Evolutionary conservation across 2,113 vertebrate species (phyloP).

Genomic region (Plectropomus leopardus): DNA sequence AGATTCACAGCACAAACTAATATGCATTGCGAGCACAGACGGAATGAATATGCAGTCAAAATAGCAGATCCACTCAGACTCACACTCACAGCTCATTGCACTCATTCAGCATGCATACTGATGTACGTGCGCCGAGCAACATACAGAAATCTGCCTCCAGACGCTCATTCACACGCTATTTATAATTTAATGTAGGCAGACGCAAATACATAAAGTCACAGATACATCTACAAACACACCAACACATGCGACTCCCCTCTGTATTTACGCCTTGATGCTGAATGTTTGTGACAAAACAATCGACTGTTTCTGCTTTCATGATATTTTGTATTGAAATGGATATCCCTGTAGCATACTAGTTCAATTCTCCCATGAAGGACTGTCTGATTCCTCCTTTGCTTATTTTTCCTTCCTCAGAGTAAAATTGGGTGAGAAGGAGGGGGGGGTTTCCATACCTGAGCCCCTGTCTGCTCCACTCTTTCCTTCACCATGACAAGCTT

Average conservation of each 20-base stretch:
- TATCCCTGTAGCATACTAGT: conserved; percentile 66
- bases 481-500: conserved; percentile 56
- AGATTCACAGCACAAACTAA: conserved; percentile 44
- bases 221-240: conserved; percentile 56
- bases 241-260: conserved; percentile 54
- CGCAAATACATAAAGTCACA: conserved; percentile 51
- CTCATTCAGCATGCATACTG: conserved; percentile 74
- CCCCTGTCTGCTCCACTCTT: conserved; percentile 51
- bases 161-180: conserved; percentile 76
- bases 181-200: conserved; percentile 76
- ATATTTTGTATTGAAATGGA: conserved; percentile 72
- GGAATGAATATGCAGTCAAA: conserved; percentile 71
- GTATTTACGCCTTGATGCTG: conserved; percentile 65
- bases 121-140: conserved; percentile 62
- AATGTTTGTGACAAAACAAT: conserved; percentile 79
- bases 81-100: conserved; percentile 75
- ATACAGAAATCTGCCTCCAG: conserved; percentile 74
- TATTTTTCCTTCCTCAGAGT: conserved; percentile 39
- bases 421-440: conserved; percentile 33
- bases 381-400: conserved; percentile 54
- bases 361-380: conserved; percentile 57
- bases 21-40: conserved; percentile 49
- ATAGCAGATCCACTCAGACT: conserved; percentile 65
- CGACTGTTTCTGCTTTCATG: conserved; percentile 74
- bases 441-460: conserved; percentile 55